These are phyloP conservation scores for Trimorus sp. DNA, from an alignment of 2,888 invertebrate species.

Conservation along the genomic window DNA sequence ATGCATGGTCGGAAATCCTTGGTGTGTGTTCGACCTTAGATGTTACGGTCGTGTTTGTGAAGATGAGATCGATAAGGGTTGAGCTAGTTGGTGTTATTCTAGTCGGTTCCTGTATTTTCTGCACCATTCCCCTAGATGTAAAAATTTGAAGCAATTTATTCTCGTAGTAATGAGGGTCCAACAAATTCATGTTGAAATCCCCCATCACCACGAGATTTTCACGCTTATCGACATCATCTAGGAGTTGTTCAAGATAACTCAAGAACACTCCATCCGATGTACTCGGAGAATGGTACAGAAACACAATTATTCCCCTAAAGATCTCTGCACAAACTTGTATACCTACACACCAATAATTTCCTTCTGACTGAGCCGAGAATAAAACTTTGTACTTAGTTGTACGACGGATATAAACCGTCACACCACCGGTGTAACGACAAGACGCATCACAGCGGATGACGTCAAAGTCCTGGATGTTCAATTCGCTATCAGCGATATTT, in stretches of 20 bases:
- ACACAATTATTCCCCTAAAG: conserved; percentile 13
- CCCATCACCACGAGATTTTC: conserved; percentile 18
- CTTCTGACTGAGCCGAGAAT: background rate
- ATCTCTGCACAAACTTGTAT: background rate
- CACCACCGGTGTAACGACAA: conserved; percentile 2
- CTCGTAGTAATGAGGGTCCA: conserved; percentile 24
- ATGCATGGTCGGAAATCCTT: conserved; percentile 35
- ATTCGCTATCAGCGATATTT: conserved; percentile 9
- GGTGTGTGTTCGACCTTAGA: conserved; percentile 23
- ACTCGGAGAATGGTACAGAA: conserved; percentile 17
- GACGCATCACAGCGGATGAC: background rate
- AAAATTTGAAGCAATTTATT: conserved; percentile 15
- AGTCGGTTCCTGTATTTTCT: conserved; percentile 13
- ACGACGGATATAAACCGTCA: background rate
- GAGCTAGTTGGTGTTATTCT: conserved; percentile 23
- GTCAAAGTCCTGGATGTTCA: conserved; percentile 4
- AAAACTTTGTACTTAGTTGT: background rate
- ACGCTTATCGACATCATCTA: too few relatives aligned
- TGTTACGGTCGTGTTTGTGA: conserved; percentile 4
- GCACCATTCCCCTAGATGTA: conserved; percentile 19
- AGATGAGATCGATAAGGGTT: conserved; percentile 25
- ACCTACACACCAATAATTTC: conserved; percentile 10
- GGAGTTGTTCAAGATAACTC: background rate
- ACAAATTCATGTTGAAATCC: conserved; percentile 29
- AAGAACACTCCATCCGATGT: conserved; percentile 3